Evolutionary conservation across 2,113 vertebrate genomes (phyloP), one percentile per base, ranked within the genome.

Genomic region (Colius striatus): DNA sequence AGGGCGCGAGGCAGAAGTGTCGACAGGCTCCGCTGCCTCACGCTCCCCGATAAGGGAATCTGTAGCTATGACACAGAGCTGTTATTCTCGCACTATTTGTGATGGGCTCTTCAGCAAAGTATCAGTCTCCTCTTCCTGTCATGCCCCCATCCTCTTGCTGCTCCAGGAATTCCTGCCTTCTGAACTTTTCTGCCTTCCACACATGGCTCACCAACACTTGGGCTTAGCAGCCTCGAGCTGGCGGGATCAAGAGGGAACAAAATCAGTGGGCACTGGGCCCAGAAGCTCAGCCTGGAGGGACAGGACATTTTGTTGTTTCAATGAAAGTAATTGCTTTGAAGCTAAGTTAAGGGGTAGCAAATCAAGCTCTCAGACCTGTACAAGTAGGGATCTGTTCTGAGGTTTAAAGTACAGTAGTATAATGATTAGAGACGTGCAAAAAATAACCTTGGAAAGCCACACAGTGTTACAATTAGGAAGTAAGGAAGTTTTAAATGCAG

Each of bases 91-190:
- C 83, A 62, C 94, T 48, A 2, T 53, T 87, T 54, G 73, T 30
- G 50, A 92, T 38, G 41, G 80, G 67, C 92, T 90, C 85, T 93
- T 61, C 73, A 91, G 92, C 0, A 1, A 57, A 50, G 61, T 27
- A 48, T 34, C 85, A 25, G 45, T 20, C 74, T 72, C 55, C 82
- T 89, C 80, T 94, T 94, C 92, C 96, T 94, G 85, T 54, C 95
- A 81, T 58, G 48, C 71, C 19, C 30, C 16, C 9, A 68, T 54
- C 41, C 55, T 87, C 74, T n/a, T 10, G 53, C 83, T 75, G 90
- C 95, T 73, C 83, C 89, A 89, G 74, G 77, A 92, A 96, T 85
- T 85, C 80, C 88, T 87, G 76, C 54, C 58, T 66, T 5, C 74
- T 50, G 67, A 75, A 54, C 71, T 18, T 18, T 26, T 67, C 61